Evolutionary conservation across 2,797 vertebrate genomes (phyloP), one percentile per base, ranked within the genome.

Genomic region (Morus bassanus): DNA sequence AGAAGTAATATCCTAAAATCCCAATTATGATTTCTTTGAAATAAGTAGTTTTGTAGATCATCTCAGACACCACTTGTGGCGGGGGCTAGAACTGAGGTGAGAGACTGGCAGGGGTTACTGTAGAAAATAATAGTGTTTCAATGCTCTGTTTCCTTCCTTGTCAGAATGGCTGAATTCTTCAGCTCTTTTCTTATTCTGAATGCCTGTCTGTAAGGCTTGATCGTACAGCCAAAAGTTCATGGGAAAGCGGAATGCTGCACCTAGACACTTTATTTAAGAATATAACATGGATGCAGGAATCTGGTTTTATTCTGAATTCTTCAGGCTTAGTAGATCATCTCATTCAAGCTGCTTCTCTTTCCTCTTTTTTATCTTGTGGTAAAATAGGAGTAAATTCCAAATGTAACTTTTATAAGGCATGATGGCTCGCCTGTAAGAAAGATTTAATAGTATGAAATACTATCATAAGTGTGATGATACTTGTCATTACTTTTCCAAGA

Each of bases 381-480:
- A n/a, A 84, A 93, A 54, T 7, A 31, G 30, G 59, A 85, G 23
- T 83, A 31, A 45, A 46, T 68, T 85, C 33, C 22, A 85, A 68
- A 45, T 50, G 18, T 1, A 2, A 18, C 35, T 74, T 73, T 4
- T 46, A 9, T 30, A 41, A 79, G 31, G 15, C 10, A 3, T 8
- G 23, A 57, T 75, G 1, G 2, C 57, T 37, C 78, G 6, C 33
- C 18, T 81, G 28, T 63, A 43, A 67, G 67, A 83, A 83, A 50
- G 48, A 28, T 60, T 24, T 45, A 63, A 10, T 31, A 43, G 11
- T 43, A 35, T 33, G 28, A 53, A 84, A 64, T 35, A 5, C 25
- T 43, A 2, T 30, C 3, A 0, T 33, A 35, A n/a, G 7, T 43
- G 22, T 51, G n/a, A 8, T 41, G 30, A 23, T 56, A 35, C 9